These are phyloP conservation scores for Eustalomyia histrio DNA, from an alignment of 2,888 invertebrate genomes.

Conservation along the genomic window DNA sequence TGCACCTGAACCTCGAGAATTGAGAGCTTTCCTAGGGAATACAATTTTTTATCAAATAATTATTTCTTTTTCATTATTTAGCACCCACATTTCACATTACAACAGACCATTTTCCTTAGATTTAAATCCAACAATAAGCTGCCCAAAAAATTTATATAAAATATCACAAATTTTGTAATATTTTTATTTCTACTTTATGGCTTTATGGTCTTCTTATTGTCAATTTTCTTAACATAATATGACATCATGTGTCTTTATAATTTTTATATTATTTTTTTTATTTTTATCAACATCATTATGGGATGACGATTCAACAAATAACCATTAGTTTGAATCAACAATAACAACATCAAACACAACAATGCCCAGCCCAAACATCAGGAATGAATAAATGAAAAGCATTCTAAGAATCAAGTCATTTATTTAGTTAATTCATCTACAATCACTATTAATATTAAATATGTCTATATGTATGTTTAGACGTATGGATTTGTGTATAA, in stretches of 20 bases:
- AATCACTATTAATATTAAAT: constrained; percentile 56
- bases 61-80: too few species aligned
- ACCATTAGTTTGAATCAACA: constrained; percentile 54
- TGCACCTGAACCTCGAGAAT: too few species aligned
- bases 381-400: constrained; percentile 18
- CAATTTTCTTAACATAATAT: constrained; percentile 26
- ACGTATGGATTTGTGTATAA: background rate
- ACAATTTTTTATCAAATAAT: too few species aligned
- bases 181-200: too few species aligned
- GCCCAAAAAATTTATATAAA: too few species aligned
- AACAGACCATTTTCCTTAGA: too few species aligned
- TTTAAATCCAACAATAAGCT: too few species aligned
- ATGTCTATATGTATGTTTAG: background rate
- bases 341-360: constrained; percentile 19
- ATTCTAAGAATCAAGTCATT: constrained; percentile 56
- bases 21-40: too few species aligned
- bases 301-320: constrained; percentile 61
- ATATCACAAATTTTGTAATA: too few species aligned
- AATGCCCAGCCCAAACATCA: constrained; percentile 43
- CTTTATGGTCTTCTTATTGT: too few species aligned
- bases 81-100: too few species aligned
- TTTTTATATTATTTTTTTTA: too few species aligned
- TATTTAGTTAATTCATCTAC: constrained; percentile 58
- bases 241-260: constrained; percentile 53
- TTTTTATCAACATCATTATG: constrained; percentile 47